Evolutionary conservation across 2,113 vertebrate genomes (phyloP).

Genomic region (Speoplatyrhinus poulsoni): DNA sequence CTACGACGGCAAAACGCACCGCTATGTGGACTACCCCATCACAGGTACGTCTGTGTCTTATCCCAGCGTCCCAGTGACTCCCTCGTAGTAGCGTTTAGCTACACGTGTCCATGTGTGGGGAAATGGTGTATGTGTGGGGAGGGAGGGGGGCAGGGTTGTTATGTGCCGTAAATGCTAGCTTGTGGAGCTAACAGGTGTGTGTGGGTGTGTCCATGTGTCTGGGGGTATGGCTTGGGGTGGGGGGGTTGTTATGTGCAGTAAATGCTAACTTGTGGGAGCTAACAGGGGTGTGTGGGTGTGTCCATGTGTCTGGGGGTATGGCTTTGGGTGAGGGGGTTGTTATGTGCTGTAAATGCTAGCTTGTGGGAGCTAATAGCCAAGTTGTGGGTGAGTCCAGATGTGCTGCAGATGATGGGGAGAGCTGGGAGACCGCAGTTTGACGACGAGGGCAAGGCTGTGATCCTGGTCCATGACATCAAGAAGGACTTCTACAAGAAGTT

Average conservation of each 20-base stretch:
- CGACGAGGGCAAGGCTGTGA: constrained; percentile 98
- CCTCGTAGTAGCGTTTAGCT: not conserved
- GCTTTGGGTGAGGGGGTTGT: not conserved
- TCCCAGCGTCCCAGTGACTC: not conserved
- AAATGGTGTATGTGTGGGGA: no score
- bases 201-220: constrained; percentile 81
- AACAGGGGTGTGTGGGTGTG: not conserved
- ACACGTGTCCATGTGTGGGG: no score
- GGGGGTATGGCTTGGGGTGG: no score
- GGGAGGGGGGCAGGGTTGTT: not conserved
- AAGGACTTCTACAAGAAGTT: constrained; percentile 99
- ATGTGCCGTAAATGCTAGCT: not conserved
- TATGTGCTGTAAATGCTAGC: not conserved
- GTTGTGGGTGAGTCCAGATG: constrained; percentile 77
- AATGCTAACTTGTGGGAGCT: constrained; percentile 4
- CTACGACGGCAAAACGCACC: constrained; percentile 94
- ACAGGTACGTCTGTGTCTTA: constrained; percentile 81
- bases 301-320: constrained; percentile 80
- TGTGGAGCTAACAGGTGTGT: not conserved
- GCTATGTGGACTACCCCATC: constrained; percentile 97
- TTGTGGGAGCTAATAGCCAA: not conserved
- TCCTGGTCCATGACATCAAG: constrained; percentile 97
- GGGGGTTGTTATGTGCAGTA: not conserved
- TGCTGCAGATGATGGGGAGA: constrained; percentile 98
- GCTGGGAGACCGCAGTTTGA: constrained; percentile 97